These are phyloP conservation scores for Anthophora plumipes DNA, from an alignment of 2,888 invertebrate genomes.

Conservation along the genomic window DNA sequence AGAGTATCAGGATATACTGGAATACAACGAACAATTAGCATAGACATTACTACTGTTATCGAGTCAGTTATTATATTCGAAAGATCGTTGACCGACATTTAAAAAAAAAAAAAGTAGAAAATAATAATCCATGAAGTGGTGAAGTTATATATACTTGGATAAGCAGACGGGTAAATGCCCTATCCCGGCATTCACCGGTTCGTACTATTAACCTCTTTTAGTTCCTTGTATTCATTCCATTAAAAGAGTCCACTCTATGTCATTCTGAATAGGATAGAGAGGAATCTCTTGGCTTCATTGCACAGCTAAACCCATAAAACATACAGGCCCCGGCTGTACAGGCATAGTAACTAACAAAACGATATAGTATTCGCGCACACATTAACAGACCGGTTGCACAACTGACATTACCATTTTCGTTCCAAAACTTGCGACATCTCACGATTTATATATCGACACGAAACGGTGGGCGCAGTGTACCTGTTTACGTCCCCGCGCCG, in stretches of 20 bases:
- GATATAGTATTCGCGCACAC: slow-evolving; percentile 24
- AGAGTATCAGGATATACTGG: not conserved
- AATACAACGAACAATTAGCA: slow-evolving; percentile 32
- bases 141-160: slow-evolving; percentile 19
- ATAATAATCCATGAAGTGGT: slow-evolving; percentile 12
- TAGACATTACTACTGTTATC: slow-evolving; percentile 31
- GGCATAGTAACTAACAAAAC: slow-evolving; percentile 38
- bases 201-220: slow-evolving; percentile 55
- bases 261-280: not conserved
- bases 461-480: slow-evolving; percentile 44
- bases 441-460: slow-evolving; percentile 65
- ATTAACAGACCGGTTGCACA: slow-evolving; percentile 40
- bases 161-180: slow-evolving; percentile 38
- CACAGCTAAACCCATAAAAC: slow-evolving; percentile 32
- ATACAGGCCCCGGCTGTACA: not conserved
- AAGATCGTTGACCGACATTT: slow-evolving; percentile 56
- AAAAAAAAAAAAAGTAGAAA: too few species aligned
- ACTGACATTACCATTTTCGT: slow-evolving; percentile 61
- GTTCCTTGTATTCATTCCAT: slow-evolving; percentile 34
- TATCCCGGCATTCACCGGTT: slow-evolving; percentile 31
- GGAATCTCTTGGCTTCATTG: slow-evolving; percentile 28
- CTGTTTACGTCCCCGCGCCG: slow-evolving; percentile 65
- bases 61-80: slow-evolving; percentile 19
- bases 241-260: slow-evolving; percentile 26
- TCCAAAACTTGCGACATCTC: slow-evolving; percentile 59